Conservation (phyloP, 2,113 vertebrate genomes). For the Eublepharis macularius region DNA sequence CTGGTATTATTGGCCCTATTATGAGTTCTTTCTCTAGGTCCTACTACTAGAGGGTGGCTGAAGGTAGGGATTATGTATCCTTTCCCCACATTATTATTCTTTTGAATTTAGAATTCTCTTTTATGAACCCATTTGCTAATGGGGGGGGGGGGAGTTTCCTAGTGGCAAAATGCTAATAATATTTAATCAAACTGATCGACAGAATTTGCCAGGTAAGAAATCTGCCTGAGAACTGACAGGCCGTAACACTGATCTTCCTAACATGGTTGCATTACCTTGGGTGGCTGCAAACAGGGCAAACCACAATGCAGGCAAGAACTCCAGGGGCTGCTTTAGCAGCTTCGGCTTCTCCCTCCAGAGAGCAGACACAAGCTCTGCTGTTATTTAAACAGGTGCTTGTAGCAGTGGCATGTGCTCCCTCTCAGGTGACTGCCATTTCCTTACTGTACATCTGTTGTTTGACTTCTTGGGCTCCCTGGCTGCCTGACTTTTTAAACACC, state of each 20-base stretch:
- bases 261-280: not conserved
- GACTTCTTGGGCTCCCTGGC: conserved; percentile 58
- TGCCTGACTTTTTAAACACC: conserved; percentile 53
- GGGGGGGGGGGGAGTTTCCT: not conserved
- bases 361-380: conserved; percentile 23
- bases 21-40: not conserved
- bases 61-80: not conserved
- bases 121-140: not conserved
- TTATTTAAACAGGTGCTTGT: conserved; percentile 63
- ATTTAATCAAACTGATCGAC: not conserved
- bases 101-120: not conserved
- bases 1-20: not conserved
- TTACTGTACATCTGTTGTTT: conserved; percentile 42
- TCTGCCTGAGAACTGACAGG: not conserved
- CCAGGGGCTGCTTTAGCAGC: conserved; percentile 28
- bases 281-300: conserved; percentile 5
- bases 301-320: conserved; percentile 15
- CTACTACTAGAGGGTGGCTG: not conserved
- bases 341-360: conserved; percentile 19
- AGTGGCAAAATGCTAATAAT: not conserved
- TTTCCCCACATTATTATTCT: not conserved
- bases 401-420: conserved; percentile 57
- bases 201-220: not conserved
- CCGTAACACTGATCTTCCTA: too few relatives aligned
- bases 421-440: conserved; percentile 57